Evolutionary conservation across 1,140 invertebrate species (phyloP).

Genomic region (Drosophila elegans): DNA sequence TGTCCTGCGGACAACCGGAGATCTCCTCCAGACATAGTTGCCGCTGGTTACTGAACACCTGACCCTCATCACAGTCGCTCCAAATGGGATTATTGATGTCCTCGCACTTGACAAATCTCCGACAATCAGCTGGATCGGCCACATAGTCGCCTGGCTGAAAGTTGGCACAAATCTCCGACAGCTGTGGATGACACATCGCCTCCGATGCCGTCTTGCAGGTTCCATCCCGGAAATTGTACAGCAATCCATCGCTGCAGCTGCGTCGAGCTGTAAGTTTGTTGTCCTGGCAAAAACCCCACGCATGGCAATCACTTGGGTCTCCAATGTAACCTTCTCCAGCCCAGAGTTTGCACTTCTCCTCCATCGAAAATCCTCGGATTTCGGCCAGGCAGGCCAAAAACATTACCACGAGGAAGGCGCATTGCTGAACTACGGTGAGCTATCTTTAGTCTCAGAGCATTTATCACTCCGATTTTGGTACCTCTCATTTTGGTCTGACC

Average conservation of each 20-base stretch:
- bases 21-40: slow-evolving; percentile 34
- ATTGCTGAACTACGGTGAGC: slow-evolving; percentile 37
- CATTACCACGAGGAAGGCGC: not conserved
- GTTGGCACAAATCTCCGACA: slow-evolving; percentile 24
- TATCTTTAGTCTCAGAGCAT: slow-evolving; percentile 23
- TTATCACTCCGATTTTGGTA: slow-evolving; percentile 9
- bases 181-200: slow-evolving; percentile 19
- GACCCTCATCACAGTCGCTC: slow-evolving; percentile 6
- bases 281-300: slow-evolving; percentile 48
- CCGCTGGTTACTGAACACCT: slow-evolving; percentile 44
- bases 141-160: slow-evolving; percentile 9
- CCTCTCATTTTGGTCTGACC: slow-evolving; percentile 35
- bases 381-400: not conserved
- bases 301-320: slow-evolving; percentile 41
- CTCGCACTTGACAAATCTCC: slow-evolving; percentile 20
- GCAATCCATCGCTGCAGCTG: slow-evolving; percentile 11
- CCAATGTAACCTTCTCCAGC: slow-evolving; percentile 34
- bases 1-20: slow-evolving; percentile 40
- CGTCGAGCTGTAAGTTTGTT: slow-evolving; percentile 8
- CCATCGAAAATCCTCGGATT: slow-evolving; percentile 18
- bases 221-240: slow-evolving; percentile 34
- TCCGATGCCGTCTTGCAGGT: slow-evolving; percentile 10
- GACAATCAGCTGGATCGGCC: slow-evolving; percentile 41
- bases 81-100: not conserved
- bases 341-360: slow-evolving; percentile 38